Conservation (phyloP, 2,797 vertebrate species). For the Xenentodon cancila region DNA sequence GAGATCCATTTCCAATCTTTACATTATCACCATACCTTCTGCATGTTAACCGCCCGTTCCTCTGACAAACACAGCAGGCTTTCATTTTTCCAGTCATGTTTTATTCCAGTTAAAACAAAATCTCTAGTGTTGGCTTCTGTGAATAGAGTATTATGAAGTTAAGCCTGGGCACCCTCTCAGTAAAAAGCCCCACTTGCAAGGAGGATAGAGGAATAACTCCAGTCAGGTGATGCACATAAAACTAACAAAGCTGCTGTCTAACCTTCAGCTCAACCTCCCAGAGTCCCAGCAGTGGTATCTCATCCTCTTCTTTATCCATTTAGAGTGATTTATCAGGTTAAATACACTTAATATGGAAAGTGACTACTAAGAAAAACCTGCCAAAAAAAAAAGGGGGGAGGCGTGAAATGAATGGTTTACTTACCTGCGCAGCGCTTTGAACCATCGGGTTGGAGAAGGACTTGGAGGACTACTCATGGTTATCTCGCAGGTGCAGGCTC, state of each 20-base stretch:
- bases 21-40: conserved; percentile 54
- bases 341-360: too few relatives aligned
- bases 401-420: background rate
- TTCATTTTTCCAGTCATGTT: conserved; percentile 63
- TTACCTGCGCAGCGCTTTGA: conserved; percentile 73
- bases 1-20: background rate
- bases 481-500: background rate
- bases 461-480: conserved; percentile 59
- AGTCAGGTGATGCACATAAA: conserved; percentile 55
- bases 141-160: conserved; percentile 38
- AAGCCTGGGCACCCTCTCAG: conserved; percentile 30
- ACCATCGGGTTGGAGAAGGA: conserved; percentile 72
- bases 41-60: conserved; percentile 68
- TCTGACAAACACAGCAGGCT: conserved; percentile 61
- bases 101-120: conserved; percentile 7
- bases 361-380: background rate
- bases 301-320: background rate
- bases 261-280: conserved; percentile 1
- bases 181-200: conserved; percentile 28
- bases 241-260: conserved; percentile 20
- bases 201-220: conserved; percentile 43
- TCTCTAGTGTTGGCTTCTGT: conserved; percentile 29
- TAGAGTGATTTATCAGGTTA: background rate
- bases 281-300: background rate
- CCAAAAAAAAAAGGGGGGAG: background rate